Conservation (phyloP, 2,797 vertebrate genomes). For the Delichon dasypus region DNA sequence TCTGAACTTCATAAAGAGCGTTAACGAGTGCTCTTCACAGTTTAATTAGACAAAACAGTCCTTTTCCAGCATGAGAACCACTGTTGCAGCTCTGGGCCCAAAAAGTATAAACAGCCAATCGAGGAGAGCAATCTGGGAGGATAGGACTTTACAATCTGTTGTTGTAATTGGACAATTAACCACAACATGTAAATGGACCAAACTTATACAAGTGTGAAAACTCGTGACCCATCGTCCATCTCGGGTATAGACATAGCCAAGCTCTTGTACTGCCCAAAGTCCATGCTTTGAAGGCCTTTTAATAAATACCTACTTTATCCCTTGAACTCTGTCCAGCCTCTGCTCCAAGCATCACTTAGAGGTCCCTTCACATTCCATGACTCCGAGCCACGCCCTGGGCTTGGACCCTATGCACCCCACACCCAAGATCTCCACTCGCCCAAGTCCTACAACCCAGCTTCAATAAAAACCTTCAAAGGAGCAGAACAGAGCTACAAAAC, state of each 20-base stretch:
- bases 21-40: not conserved
- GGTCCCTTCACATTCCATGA: no score
- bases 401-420: not conserved
- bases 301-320: not conserved
- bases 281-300: not conserved
- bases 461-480: not conserved
- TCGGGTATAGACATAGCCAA: accelerated
- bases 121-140: not conserved
- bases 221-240: accelerated
- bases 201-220: not conserved
- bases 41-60: not conserved
- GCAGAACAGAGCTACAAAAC: not conserved
- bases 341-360: not conserved
- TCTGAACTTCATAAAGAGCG: accelerated
- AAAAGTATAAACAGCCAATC: not conserved
- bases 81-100: not conserved
- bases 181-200: not conserved
- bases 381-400: not conserved
- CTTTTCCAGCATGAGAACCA: not conserved
- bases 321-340: not conserved
- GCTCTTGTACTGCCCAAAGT: not conserved
- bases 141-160: not conserved
- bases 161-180: not conserved
- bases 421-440: accelerated
- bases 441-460: not conserved